Evolutionary conservation across 2,113 vertebrate genomes (phyloP), one percentile per base, ranked within the genome.

Genomic region (Lophotis ruficrista): DNA sequence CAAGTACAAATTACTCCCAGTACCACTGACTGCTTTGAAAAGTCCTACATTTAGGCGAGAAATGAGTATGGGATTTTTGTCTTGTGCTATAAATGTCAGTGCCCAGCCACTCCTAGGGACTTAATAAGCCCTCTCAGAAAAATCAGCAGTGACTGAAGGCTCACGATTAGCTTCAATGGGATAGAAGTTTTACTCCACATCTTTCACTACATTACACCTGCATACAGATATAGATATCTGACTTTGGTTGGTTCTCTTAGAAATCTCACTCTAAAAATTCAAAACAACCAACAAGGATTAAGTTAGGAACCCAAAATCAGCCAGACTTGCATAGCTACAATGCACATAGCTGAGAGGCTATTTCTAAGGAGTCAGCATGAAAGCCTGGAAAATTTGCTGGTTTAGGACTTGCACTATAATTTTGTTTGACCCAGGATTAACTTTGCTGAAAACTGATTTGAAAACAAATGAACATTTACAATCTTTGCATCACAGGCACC

Each of bases 241-340:
- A 73, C 4, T 61, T 48, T 17, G 35, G 22, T 58, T 75, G 17
- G 51, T 72, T 56, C 16, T 45, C 50, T 79, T n/a, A 33, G 37
- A 90, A 85, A 79, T 65, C 27, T 66, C 35, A 80, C 51, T 82
- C 38, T 41, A 60, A 80, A 83, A 84, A 31, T 23, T 38, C n/a
- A 54, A 57, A 85, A 30, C 53, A 47, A 25, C 12, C 38, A 83
- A 28, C 8, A 54, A 88, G 24, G 16, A 69, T 33, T 84, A 82
- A 75, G 51, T 58, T 51, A 68, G 27, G 22, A 89, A 94, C 88
- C 30, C 58, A 70, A 77, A 93, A 89, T 83, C 20, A 88, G 48
- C n/a, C 2, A 2, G 41, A 70, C 14, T 58, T 76, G n/a, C 0
- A 0, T 10, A 70, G 64, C 76, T 70, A 23, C 16, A 83, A 25